Percentiles rank a stretch among this genome's conserved stretches.
Conservation (phyloP, 2,113 vertebrate species). For the Ptychochromis oligacanthus region DNA sequence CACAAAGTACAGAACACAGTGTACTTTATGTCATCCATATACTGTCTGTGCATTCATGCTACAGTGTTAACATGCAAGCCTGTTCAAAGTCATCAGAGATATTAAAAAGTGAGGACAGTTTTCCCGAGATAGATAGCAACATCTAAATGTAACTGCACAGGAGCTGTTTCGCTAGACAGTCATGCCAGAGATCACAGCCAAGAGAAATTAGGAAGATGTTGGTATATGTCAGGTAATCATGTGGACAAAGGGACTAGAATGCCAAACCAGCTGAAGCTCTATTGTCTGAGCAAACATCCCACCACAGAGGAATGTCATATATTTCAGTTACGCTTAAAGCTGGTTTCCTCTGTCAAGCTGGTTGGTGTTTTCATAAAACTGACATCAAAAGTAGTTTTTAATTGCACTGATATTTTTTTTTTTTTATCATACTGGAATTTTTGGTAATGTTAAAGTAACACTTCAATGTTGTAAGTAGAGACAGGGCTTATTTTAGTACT, state of each 20-base stretch:
- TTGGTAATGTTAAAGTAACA: background rate
- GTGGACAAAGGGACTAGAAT: background rate
- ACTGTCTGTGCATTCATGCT: background rate
- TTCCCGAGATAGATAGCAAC: background rate
- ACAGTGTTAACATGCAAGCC: background rate
- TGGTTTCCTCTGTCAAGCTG: background rate
- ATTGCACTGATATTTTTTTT: too few relatives aligned
- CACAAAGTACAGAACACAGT: constrained; percentile 73
- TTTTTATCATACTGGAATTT: background rate
- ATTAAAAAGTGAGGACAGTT: background rate
- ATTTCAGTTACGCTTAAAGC: background rate
- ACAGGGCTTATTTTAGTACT: background rate
- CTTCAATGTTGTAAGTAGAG: background rate
- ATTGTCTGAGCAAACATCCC: background rate
- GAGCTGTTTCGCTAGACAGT: background rate
- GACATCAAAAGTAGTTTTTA: background rate
- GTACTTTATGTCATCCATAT: constrained; percentile 38
- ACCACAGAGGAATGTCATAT: background rate
- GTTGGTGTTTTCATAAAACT: background rate
- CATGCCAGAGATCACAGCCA: background rate
- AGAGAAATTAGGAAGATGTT: background rate
- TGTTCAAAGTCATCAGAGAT: background rate
- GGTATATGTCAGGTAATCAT: background rate
- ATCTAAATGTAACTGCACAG: background rate
- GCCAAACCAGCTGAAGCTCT: background rate